Conservation (phyloP, 2,888 invertebrate genomes). For the Chymomyza caudatula region DNA sequence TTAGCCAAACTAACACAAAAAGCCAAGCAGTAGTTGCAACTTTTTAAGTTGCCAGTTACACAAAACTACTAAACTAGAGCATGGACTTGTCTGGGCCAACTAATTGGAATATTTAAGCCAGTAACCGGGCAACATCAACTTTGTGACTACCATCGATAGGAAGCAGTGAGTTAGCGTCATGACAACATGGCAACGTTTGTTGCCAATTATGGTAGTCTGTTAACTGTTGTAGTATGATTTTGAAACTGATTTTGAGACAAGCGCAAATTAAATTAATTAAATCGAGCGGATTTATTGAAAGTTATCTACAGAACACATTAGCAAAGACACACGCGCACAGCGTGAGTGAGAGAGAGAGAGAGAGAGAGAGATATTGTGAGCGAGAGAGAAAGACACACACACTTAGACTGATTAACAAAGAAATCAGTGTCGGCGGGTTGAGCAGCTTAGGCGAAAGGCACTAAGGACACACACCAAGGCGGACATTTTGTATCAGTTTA, state of each 20-base stretch:
- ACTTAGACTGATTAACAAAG: neutral
- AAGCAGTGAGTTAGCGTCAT: neutral
- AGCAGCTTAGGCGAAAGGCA: neutral
- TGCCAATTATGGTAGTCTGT: neutral
- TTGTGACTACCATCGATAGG: neutral
- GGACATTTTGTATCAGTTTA: conserved; percentile 70
- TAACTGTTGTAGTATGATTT: neutral
- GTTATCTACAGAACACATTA: neutral
- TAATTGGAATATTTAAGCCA: conserved; percentile 57
- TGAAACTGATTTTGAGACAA: neutral
- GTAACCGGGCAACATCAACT: neutral
- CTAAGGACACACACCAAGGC: conserved; percentile 49
- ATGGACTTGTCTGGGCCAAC: conserved; percentile 29
- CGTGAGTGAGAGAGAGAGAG: neutral
- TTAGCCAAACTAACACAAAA: neutral
- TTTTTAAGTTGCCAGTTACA: conserved; percentile 17
- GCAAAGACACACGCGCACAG: neutral
- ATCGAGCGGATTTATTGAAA: neutral
- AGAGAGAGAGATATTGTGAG: too few relatives aligned
- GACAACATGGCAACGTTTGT: neutral
- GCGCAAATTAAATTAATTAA: neutral
- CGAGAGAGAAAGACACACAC: neutral
- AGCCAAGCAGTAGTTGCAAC: conserved; percentile 6
- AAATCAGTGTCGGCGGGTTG: neutral
- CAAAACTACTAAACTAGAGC: conserved; percentile 26